Evolutionary conservation across 2,888 invertebrate species (phyloP).

Genomic region (Microplitis deprimator): DNA sequence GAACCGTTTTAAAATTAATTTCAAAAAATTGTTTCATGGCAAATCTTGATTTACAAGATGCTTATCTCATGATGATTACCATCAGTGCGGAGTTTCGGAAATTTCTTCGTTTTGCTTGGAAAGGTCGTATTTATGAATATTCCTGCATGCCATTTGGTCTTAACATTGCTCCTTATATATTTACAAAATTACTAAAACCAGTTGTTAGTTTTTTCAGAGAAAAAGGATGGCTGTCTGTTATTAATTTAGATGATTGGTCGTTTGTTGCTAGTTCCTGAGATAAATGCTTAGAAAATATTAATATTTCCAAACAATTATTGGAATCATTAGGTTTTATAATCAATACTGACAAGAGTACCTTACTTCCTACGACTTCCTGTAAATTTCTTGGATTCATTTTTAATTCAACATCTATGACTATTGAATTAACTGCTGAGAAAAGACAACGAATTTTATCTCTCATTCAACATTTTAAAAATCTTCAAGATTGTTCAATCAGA

Average conservation of each 20-base stretch:
- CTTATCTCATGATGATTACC: not conserved
- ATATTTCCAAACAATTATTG: too few species aligned
- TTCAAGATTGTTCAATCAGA: too few species aligned
- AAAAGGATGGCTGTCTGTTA: slow-evolving; percentile 15
- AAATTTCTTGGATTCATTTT: too few species aligned
- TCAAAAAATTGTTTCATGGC: not conserved
- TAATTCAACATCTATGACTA: too few species aligned
- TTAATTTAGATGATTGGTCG: slow-evolving; percentile 39
- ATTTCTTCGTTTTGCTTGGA: not conserved
- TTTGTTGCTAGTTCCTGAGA: too few species aligned
- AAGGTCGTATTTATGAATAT: slow-evolving; percentile 49
- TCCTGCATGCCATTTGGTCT: slow-evolving; percentile 54
- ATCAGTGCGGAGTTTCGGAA: not conserved
- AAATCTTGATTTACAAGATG: not conserved
- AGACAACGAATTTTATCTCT: too few species aligned
- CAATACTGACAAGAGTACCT: too few species aligned
- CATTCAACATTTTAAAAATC: too few species aligned
- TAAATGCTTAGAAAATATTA: too few species aligned
- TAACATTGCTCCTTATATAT: slow-evolving; percentile 53
- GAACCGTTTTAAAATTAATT: not conserved
- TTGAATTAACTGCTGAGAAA: too few species aligned
- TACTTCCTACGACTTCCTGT: too few species aligned
- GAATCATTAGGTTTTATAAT: too few species aligned
- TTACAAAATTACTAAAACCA: slow-evolving; percentile 54
- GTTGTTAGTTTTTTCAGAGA: slow-evolving; percentile 26